Base-by-base conservation (phyloP, 2,888 invertebrate genomes). In the Pharmacophagus antenor region DNA sequence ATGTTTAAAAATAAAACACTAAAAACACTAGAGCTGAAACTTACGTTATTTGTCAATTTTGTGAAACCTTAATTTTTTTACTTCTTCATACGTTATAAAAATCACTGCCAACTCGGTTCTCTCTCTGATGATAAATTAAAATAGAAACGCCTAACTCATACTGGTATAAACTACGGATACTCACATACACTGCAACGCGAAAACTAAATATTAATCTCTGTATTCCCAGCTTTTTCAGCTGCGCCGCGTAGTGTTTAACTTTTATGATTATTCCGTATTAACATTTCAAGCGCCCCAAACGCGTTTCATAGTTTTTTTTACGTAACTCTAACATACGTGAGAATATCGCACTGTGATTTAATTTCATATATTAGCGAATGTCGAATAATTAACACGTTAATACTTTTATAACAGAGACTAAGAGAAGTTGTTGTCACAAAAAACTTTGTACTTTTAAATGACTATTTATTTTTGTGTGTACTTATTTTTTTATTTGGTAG, bases 261-360 rank as follows among this genome's bases (percentile, higher is more conserved):
- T 56, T 56, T 48, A 48, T 48, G 46, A 41, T 56, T 48, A 48
- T 56, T 37, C 37, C 48, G 23, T 23, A 31, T 37, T 48, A 37
- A 37, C 37, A 48, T 48, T 48, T 56, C 22, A 21, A 37, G 18
- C 37, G 37, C 48, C 4, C 48, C 17, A 48, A 21, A 54, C 27
- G 22, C 22, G n/a, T 22, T 55, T 46, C 21, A 31, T 5, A 18
- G n/a, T 47, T 31, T 22, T 27, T 27, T 55, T 22, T 47, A 37
- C 10, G 17, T 6, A 20, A 42, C 42, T 17, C 42, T 17, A 6
- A 5, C 17, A 15, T 42, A 42, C 17, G 15, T 17, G 42, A 6
- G n/a, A 42, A 6, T 42, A 42, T 31, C 31, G 1, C 31, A 31
- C 31, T 10, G 12, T 31, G 31, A 15, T 31, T 31, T 31, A 12